Conservation (phyloP, 2,888 invertebrate genomes). For the Pachliopta kotzebuea region DNA sequence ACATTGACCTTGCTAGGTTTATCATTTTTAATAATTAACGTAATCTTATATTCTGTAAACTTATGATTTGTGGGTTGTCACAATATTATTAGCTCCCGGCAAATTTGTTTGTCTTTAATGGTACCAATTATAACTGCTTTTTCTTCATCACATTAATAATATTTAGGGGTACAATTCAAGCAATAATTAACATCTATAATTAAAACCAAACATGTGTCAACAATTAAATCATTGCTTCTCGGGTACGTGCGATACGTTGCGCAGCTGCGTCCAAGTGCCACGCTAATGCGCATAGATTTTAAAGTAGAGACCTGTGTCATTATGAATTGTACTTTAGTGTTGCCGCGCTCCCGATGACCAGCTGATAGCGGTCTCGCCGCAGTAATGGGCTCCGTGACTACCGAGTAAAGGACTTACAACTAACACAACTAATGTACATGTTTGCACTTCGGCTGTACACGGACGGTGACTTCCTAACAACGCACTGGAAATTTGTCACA, state of each 20-base stretch:
- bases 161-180: too few species aligned
- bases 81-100: too few species aligned
- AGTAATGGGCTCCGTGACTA: slow-evolving; percentile 11
- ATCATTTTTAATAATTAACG: too few species aligned
- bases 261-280: not conserved
- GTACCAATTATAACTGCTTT: too few species aligned
- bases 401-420: not conserved
- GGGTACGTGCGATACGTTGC: not conserved
- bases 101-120: too few species aligned
- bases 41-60: too few species aligned
- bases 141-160: too few species aligned
- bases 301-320: slow-evolving; percentile 15
- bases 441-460: not conserved
- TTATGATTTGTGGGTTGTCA: too few species aligned
- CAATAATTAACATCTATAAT: too few species aligned
- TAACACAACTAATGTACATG: not conserved
- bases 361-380: slow-evolving; percentile 4
- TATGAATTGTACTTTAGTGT: slow-evolving; percentile 16
- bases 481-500: not conserved
- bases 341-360: slow-evolving; percentile 3
- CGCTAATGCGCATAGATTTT: slow-evolving; percentile 4
- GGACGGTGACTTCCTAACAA: slow-evolving; percentile 8
- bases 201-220: not conserved
- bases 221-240: not conserved
- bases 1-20: too few species aligned